Evolutionary conservation across 2,888 invertebrate genomes (phyloP).

Genomic region (Leptinotarsa juncta): DNA sequence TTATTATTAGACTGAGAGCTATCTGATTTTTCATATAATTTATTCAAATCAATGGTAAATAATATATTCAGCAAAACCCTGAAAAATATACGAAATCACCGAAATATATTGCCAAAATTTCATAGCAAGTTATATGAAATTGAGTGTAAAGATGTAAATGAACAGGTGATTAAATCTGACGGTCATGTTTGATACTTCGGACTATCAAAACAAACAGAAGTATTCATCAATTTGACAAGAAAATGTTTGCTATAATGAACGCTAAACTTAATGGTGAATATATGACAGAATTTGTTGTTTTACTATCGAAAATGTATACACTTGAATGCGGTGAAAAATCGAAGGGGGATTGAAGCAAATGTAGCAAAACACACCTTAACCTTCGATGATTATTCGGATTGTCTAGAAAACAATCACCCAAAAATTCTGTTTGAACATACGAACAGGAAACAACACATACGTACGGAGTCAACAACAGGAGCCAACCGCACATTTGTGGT

Average conservation of each 20-base stretch:
- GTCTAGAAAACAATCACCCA: background rate
- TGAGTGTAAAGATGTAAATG: background rate
- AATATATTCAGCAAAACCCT: conserved; percentile 14
- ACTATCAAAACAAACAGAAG: background rate
- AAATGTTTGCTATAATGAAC: background rate
- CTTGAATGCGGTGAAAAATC: background rate
- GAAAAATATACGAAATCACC: background rate
- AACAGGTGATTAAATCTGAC: background rate
- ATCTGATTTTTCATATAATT: background rate
- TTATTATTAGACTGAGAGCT: background rate
- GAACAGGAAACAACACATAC: too few species aligned
- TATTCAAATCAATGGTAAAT: conserved; percentile 14
- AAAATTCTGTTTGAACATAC: too few species aligned
- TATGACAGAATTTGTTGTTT: background rate
- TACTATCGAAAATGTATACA: background rate
- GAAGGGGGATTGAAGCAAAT: background rate
- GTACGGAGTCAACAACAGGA: too few species aligned
- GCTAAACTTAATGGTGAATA: background rate
- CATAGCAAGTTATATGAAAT: conserved; percentile 1
- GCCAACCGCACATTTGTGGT: too few species aligned
- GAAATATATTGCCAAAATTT: conserved; percentile 21
- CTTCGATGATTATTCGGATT: background rate
- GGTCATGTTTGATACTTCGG: background rate
- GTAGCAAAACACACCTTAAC: background rate
- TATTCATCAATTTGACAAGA: background rate